phyloP scores from a whole-genome alignment of 2,797 vertebrate species.

The Arnoldichthys spilopterus region DNA sequence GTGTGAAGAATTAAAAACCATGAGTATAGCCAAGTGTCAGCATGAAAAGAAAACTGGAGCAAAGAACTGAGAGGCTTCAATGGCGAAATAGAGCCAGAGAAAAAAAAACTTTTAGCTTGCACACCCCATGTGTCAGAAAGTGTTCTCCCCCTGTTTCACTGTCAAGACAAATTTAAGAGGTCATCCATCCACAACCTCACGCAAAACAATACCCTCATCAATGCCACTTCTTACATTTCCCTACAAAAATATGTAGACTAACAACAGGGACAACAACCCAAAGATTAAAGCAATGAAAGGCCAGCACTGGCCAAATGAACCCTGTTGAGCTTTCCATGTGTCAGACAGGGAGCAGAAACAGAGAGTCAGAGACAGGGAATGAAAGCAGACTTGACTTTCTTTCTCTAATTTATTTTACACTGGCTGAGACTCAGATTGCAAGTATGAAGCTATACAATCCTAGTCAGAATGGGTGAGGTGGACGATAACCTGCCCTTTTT shows the following conservation, averaged over 20 bases:
- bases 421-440: background rate
- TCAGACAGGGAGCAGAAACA: constrained; percentile 23
- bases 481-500: background rate
- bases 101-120: constrained; percentile 46
- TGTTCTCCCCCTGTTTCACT: constrained; percentile 46
- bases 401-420: background rate
- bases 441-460: background rate
- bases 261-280: constrained; percentile 66
- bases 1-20: constrained; percentile 43
- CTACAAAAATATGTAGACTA: constrained; percentile 72
- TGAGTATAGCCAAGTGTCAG: constrained; percentile 13
- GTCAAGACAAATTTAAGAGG: constrained; percentile 66
- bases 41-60: constrained; percentile 43
- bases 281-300: constrained; percentile 75
- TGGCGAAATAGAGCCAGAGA: constrained; percentile 30
- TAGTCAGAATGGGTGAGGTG: background rate
- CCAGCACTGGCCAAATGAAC: constrained; percentile 56
- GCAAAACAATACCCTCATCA: constrained; percentile 62
- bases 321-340: constrained; percentile 58
- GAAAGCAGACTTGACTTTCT: background rate
- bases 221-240: constrained; percentile 70
- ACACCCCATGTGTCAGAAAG: constrained; percentile 42
- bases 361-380: background rate
- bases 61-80: constrained; percentile 42
- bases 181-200: constrained; percentile 64